Percentiles rank a stretch among this genome's conserved stretches.
Evolutionary conservation across 2,888 invertebrate species (phyloP).

Genomic region (Platycnemis pennipes): DNA sequence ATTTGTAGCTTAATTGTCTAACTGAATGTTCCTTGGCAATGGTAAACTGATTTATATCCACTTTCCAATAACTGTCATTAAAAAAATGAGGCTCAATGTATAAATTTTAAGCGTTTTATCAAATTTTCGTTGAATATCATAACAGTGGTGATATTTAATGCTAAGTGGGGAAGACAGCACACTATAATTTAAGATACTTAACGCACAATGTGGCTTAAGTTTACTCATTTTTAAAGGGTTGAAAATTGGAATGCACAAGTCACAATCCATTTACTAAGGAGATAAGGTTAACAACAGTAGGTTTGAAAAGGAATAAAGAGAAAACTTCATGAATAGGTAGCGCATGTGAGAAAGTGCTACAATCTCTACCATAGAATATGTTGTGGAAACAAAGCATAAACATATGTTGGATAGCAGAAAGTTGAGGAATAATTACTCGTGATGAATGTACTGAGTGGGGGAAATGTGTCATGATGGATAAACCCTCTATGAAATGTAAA

Average conservation of each 20-base stretch:
- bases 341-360: not conserved
- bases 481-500: conserved; percentile 1
- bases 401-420: not conserved
- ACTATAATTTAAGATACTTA: conserved; percentile 1
- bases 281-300: not conserved
- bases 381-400: not conserved
- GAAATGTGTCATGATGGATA: not conserved
- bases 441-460: not conserved
- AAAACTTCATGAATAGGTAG: not conserved
- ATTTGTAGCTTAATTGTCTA: conserved; percentile 64
- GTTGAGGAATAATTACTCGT: not conserved
- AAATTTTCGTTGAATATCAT: conserved; percentile 43
- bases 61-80: conserved; percentile 67
- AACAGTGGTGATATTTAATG: conserved; percentile 36
- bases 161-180: not conserved
- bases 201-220: conserved; percentile 29
- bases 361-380: not conserved
- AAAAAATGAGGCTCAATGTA: conserved; percentile 66
- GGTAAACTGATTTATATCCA: conserved; percentile 66
- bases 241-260: not conserved
- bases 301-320: not conserved
- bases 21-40: conserved; percentile 66
- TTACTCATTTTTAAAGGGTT: not conserved
- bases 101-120: conserved; percentile 30
- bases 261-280: not conserved